A percentile compares a stretch with the other conserved stretches of the same genome.
Conservation (phyloP, 2,888 invertebrate species). For the Cheilosia impressa region DNA sequence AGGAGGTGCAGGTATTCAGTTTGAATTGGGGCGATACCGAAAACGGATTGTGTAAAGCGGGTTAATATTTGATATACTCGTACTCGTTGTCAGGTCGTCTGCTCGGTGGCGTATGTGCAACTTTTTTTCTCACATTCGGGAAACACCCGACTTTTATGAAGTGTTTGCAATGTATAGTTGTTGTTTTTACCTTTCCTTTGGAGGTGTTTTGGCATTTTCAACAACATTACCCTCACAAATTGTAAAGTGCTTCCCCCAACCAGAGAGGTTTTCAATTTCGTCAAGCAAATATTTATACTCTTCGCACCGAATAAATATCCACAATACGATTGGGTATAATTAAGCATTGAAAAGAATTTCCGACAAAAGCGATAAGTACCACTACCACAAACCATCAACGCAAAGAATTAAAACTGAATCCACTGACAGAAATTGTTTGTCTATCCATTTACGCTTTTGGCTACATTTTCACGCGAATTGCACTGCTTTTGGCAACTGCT, state of each 20-base stretch:
- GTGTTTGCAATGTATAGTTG: too few relatives aligned
- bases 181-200: too few relatives aligned
- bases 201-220: too few relatives aligned
- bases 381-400: background rate
- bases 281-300: too few relatives aligned
- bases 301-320: background rate
- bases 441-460: background rate
- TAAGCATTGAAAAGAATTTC: too few relatives aligned
- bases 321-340: background rate
- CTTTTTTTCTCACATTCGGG: background rate
- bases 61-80: constrained; percentile 1
- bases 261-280: too few relatives aligned
- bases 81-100: background rate
- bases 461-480: too few relatives aligned
- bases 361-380: background rate
- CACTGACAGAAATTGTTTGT: background rate
- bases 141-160: too few relatives aligned
- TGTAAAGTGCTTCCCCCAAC: too few relatives aligned
- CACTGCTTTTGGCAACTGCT: too few relatives aligned
- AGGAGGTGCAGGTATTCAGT: too few relatives aligned
- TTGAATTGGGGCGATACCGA: background rate
- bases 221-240: too few relatives aligned
- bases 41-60: background rate
- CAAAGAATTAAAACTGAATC: background rate
- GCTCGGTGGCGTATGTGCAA: constrained; percentile 36